Percentiles rank a stretch among this genome's conserved stretches.
phyloP scores from a whole-genome alignment of 2,113 vertebrate genomes.

The Apteryx mantelli region DNA sequence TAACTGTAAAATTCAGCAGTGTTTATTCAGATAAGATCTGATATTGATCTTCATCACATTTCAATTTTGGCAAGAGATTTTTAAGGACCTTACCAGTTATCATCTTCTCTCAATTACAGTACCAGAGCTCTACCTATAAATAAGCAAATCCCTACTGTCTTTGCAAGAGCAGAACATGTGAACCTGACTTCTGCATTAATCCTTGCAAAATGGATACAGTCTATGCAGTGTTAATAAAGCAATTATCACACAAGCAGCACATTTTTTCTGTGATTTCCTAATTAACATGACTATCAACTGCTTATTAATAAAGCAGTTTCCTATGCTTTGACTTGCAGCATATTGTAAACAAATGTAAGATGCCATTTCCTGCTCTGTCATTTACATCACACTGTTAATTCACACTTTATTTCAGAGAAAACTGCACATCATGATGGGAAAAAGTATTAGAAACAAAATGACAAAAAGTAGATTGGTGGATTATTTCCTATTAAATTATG shows the following conservation, averaged over 20 bases:
- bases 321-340: conserved; percentile 53
- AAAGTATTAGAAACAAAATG: neutral
- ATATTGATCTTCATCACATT: neutral
- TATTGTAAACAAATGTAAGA: conserved; percentile 45
- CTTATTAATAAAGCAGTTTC: conserved; percentile 49
- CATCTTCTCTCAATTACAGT: neutral
- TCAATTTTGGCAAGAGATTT: neutral
- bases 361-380: conserved; percentile 45
- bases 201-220: neutral
- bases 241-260: conserved; percentile 40
- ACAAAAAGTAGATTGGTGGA: neutral
- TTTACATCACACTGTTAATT: conserved; percentile 54
- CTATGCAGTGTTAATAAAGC: conserved; percentile 60
- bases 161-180: neutral
- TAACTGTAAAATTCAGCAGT: conserved; percentile 49
- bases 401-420: conserved; percentile 17
- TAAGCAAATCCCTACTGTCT: neutral
- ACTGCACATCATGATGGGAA: neutral
- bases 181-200: conserved; percentile 7
- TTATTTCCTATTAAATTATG: conserved; percentile 24
- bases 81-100: neutral
- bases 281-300: conserved; percentile 59
- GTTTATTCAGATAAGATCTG: conserved; percentile 33
- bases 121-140: neutral
- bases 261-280: conserved; percentile 51